A percentile compares a stretch with the other conserved stretches of the same genome.
phyloP scores from a whole-genome alignment of 1,140 invertebrate genomes.

The Rhyzopertha dominica region DNA sequence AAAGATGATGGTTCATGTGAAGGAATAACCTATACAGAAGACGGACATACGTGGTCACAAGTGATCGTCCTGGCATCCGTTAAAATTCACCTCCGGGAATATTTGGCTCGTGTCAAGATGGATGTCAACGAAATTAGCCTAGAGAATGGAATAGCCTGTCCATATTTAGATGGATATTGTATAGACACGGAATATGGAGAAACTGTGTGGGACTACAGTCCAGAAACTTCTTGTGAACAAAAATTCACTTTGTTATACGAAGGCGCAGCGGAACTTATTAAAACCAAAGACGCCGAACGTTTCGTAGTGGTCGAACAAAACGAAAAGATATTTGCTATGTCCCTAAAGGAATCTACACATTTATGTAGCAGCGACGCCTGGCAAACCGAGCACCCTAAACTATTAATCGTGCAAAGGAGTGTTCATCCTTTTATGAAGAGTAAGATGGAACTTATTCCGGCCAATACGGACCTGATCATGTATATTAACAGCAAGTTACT shows the following conservation, averaged over 20 bases:
- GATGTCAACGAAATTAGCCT: conserved; percentile 11
- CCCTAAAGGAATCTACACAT: not conserved
- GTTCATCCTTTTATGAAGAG: too few relatives aligned
- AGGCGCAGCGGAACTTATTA: not conserved
- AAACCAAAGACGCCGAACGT: not conserved
- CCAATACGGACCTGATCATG: too few relatives aligned
- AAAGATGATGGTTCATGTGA: conserved; percentile 6
- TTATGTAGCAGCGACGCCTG: conserved; percentile 3
- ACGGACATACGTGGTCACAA: conserved; percentile 9
- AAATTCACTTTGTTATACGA: not conserved
- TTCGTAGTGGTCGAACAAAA: conserved; percentile 7
- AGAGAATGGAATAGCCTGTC: conserved; percentile 8
- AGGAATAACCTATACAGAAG: conserved; percentile 8
- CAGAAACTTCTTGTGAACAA: not conserved
- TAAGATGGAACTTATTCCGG: too few relatives aligned
- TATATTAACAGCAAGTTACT: too few relatives aligned
- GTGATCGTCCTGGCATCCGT: conserved; percentile 12
- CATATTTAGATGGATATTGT: conserved; percentile 13
- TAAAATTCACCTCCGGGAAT: conserved; percentile 8
- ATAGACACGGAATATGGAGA: conserved; percentile 10
- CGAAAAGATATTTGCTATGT: conserved; percentile 10
- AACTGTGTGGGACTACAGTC: conserved; percentile 7
- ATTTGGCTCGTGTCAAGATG: conserved; percentile 10
- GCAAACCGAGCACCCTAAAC: conserved; percentile 12
- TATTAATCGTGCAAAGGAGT: too few relatives aligned